Base-by-base conservation (phyloP, 2,113 vertebrate genomes). In the Serilophus lunatus region DNA sequence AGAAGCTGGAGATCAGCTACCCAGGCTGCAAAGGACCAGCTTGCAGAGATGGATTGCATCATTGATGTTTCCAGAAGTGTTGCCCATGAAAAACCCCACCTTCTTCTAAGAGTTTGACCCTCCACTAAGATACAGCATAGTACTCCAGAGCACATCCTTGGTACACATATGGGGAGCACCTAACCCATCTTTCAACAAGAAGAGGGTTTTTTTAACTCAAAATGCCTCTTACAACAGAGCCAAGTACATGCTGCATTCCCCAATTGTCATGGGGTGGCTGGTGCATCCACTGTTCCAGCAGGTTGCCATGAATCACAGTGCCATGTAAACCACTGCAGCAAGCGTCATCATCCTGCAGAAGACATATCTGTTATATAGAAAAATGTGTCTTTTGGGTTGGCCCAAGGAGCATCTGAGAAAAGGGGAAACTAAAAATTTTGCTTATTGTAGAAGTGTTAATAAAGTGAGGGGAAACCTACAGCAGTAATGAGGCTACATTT, bases 221-320 rank as follows among this genome's bases (percentile, higher is more conserved):
- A 87, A 65, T 9, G 7, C 7, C 65, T 51, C 44, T 82, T 85
- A 47, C 33, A 74, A 61, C 49, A 66, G 47, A 23, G 26, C 26
- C 5, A 14, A 91, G 66, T 17, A 38, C 18, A 13, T 17, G 13
- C 15, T 72, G 36, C 50, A 40, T n/a, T 69, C 19, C 6, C 28
- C 29, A 78, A 0, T 25, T 57, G 36, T 14, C 33, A 26, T 0
- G 3, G 26, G 7, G n/a, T 33, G 25, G 26, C 35, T 85, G 61
- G 22, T 28, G 31, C 42, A 87, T 33, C 66, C 40, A 8, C 36
- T 53, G 23, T 91, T 61, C 51, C n/a, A 68, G 77, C 3, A 42
- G 45, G 45, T 13, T 19, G 65, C 24, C 53, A 71, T 10, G 44
- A 64, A 87, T 13, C 26, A 84, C 85, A 26, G 5, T 70, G 25